Evolutionary conservation across 1,140 invertebrate genomes (phyloP), one percentile per base, ranked within the genome.

Genomic region (Pantala flavescens): DNA sequence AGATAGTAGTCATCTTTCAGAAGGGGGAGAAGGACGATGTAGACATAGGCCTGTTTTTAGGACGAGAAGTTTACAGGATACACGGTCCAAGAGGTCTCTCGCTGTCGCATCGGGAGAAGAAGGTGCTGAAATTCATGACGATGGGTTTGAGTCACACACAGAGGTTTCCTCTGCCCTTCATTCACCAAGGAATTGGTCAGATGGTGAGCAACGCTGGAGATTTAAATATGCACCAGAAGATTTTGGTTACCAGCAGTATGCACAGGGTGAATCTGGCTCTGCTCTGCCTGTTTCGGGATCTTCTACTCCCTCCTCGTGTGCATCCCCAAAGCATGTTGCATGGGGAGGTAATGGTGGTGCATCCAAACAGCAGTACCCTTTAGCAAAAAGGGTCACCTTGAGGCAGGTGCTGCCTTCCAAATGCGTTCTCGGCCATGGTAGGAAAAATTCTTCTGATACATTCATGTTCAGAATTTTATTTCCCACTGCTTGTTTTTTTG

Each of bases 281-380:
- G 42, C 24, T 12, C 42, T 72, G 24, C 71, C 71, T 28, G 42
- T 72, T 81, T 88, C 81, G 83, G 87, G 88, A 76, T 88, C 87
- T 0, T 89, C 88, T 0, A 89, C 88, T 1, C 78, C 80, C 5
- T 77, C 78, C 21, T 86, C 87, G 24, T 89, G 88, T 0, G 89
- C 87, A 77, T 88, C 87, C 70, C 85, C 87, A 0, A 89, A 89
- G 78, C 89, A 88, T 21, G 49, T 63, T 16, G 49, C 49, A 19
- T 63, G 49, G 49, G n/a, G n/a, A 21, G 49, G 49, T 63, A 63
- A 21, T 21, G 49, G n/a, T 63, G 49, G 49, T 16, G n/a, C 49
- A 19, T 63, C 86, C 77, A 73, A 71, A 75, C 86, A 83, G 77
- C 78, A 78, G 43, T 82, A 81, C 84, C 74, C 80, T 75, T 76